Conservation (phyloP, 1,140 invertebrate species). For the Drosophila santomea region DNA sequence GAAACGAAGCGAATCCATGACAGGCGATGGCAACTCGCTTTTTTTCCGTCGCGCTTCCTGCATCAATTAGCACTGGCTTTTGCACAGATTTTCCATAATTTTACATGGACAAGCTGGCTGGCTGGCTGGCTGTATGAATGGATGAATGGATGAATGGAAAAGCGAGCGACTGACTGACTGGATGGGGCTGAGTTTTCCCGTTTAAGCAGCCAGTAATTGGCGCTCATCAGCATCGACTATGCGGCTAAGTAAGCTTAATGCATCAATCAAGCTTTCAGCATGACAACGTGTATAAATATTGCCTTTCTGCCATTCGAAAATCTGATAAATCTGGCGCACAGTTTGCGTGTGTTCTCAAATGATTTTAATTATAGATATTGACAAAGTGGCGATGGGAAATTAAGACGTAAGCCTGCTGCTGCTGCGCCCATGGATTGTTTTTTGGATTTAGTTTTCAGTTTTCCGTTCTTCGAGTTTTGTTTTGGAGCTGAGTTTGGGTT, state of each 20-base stretch:
- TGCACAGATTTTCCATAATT: conserved; percentile 65
- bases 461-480: conserved; percentile 10
- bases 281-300: conserved; percentile 47
- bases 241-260: conserved; percentile 61
- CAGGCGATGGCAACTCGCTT: conserved; percentile 66
- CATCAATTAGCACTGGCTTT: conserved; percentile 73
- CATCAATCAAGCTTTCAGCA: conserved; percentile 80
- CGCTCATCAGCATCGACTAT: conserved; percentile 50
- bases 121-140: background rate
- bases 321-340: conserved; percentile 51
- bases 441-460: conserved; percentile 4
- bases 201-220: conserved; percentile 71
- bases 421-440: conserved; percentile 61
- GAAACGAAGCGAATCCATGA: conserved; percentile 62
- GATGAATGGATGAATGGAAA: background rate
- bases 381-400: conserved; percentile 69
- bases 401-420: conserved; percentile 59
- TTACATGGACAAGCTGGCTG: conserved; percentile 49
- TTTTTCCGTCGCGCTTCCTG: conserved; percentile 66
- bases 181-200: conserved; percentile 45
- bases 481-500: too few species aligned
- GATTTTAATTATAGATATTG: conserved; percentile 81
- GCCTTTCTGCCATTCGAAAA: conserved; percentile 52
- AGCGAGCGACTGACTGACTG: background rate
- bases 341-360: conserved; percentile 75